These are phyloP conservation scores for Artemia franciscana DNA, from an alignment of 1,140 invertebrate species.

Conservation along the genomic window DNA sequence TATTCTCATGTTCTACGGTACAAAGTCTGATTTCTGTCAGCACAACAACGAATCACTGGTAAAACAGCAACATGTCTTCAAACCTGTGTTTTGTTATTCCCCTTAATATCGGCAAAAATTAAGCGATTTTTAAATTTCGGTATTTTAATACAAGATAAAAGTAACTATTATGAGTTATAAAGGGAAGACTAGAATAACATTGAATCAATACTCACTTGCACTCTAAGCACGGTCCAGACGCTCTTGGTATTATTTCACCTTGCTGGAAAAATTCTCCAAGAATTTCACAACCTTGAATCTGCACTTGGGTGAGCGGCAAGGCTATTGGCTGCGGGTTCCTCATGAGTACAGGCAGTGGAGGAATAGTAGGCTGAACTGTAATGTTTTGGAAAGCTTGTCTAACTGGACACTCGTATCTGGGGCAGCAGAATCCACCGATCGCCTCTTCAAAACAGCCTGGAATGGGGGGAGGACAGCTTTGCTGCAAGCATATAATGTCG, in stretches of 20 bases:
- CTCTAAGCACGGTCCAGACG: slow-evolving; percentile 67
- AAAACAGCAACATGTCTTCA: no score
- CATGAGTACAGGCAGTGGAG: slow-evolving; percentile 9
- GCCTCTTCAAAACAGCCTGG: slow-evolving; percentile 68
- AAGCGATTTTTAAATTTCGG: no score
- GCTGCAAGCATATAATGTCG: slow-evolving; percentile 82
- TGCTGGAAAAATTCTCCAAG: slow-evolving; percentile 53
- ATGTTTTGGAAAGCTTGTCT: slow-evolving; percentile 38
- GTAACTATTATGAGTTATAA: background rate
- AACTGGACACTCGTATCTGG: slow-evolving; percentile 74
- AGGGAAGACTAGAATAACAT: background rate
- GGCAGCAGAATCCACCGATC: slow-evolving; percentile 80
- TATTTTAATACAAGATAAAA: no score
- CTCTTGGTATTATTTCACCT: slow-evolving; percentile 51
- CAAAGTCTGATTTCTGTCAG: no score
- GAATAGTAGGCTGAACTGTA: slow-evolving; percentile 47
- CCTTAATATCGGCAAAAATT: no score
- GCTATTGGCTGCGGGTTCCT: slow-evolving; percentile 4
- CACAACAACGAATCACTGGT: no score
- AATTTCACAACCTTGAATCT: slow-evolving; percentile 43
- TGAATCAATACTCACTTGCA: slow-evolving; percentile 50
- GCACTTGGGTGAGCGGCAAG: slow-evolving; percentile 6
- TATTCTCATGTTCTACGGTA: no score
- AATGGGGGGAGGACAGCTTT: slow-evolving; percentile 80
- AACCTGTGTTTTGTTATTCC: no score